Percentiles rank a stretch among this genome's conserved stretches.
phyloP scores from a whole-genome alignment of 2,888 invertebrate genomes.

The Zeuzera pyrina region DNA sequence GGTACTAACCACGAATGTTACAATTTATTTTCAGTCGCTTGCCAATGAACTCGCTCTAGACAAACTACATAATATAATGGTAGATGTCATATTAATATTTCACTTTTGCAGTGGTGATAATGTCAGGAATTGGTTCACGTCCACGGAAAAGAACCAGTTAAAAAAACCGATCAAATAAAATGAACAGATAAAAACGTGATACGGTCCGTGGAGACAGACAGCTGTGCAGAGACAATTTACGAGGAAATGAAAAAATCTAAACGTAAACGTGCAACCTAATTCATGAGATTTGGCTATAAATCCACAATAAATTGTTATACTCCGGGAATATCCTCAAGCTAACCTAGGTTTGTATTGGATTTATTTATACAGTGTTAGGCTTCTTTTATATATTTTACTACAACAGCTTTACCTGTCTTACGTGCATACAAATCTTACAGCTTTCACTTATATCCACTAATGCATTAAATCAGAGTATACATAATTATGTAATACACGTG shows the following conservation, averaged over 20 bases:
- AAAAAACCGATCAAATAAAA: constrained; percentile 4
- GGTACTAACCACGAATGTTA: constrained; percentile 23
- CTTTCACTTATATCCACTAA: no score
- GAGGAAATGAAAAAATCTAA: constrained; percentile 10
- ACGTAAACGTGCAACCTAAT: constrained; percentile 11
- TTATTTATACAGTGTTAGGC: no score
- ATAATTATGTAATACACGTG: no score
- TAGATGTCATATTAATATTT: constrained; percentile 6
- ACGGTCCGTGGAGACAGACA: constrained; percentile 12
- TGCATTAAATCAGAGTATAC: no score
- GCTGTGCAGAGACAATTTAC: constrained; percentile 17
- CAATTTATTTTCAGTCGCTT: constrained; percentile 39
- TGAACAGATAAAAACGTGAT: constrained; percentile 11
- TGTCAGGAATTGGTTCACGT: no score
- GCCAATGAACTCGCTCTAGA: constrained; percentile 30
- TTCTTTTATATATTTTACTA: no score
- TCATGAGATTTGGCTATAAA: constrained; percentile 10
- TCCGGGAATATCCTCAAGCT: neutral
- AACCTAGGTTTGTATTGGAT: neutral
- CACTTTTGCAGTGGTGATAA: no score
- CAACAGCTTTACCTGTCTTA: no score
- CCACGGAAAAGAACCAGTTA: no score
- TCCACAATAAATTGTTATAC: constrained; percentile 8
- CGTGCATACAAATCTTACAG: no score
- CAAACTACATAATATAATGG: constrained; percentile 4